Percentiles rank a stretch among this genome's conserved stretches.
Evolutionary conservation across 30 jellyfish, hydroid and myxozoan species (phyloP).

Genomic region (Cassiopea xamachana): DNA sequence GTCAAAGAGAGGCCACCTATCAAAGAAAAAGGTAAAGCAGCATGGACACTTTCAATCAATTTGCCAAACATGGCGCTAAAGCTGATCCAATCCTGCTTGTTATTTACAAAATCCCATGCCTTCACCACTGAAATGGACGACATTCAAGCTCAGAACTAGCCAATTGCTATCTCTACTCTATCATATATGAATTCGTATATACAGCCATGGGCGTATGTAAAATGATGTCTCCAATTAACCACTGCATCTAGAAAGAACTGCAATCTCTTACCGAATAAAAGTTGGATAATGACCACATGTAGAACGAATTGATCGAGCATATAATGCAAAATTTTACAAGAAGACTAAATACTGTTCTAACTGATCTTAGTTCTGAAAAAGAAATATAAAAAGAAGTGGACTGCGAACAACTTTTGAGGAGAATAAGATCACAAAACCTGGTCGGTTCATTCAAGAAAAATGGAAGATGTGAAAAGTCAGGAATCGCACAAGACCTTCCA

Average conservation of each 20-base stretch:
- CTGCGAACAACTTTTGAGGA: too few species aligned
- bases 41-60: constrained; percentile 71
- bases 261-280: constrained; percentile 42
- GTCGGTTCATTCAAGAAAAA: too few species aligned
- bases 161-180: not conserved
- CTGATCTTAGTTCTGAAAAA: constrained; percentile 37
- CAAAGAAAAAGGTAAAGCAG: constrained; percentile 73
- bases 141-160: not conserved
- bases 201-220: too few species aligned
- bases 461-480: too few species aligned
- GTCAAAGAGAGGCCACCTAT: constrained; percentile 83
- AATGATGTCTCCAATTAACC: too few species aligned
- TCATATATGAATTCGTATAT: too few species aligned
- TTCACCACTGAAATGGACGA: constrained; percentile 70
- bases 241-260: too few species aligned
- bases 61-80: constrained; percentile 89
- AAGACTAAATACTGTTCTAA: constrained; percentile 68
- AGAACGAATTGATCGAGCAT: constrained; percentile 67
- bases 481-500: too few species aligned
- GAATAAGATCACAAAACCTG: too few species aligned
- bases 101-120: constrained; percentile 85
- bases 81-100: constrained; percentile 93
- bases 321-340: constrained; percentile 82
- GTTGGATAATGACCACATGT: constrained; percentile 94
- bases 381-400: not conserved